Base-by-base conservation (phyloP, 2,797 vertebrate genomes). In the Pseudocheirus occidentalis region DNA sequence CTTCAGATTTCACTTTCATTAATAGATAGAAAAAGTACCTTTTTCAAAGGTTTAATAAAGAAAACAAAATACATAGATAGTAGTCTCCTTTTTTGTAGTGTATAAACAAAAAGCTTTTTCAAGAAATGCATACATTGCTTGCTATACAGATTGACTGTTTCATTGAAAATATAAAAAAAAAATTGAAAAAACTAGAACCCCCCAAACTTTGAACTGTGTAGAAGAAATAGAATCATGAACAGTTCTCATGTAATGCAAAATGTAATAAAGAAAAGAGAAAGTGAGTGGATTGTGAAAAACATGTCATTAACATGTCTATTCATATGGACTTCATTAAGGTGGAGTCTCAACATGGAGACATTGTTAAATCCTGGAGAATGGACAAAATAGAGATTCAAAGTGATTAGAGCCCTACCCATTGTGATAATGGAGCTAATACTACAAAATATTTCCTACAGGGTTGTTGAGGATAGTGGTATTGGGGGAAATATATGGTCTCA, bases 1-100 rank as follows among this genome's bases (percentile, higher is more conserved):
- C 95, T 97, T 95, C 87, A 92, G 93, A 50, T 96, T 66, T 93
- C 14, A 94, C 1, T 92, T 94, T 6, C 58, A 94, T 95, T 94
- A 29, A 87, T 14, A 55, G 28, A 5, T 90, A 40, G 34, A 40
- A 3, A 50, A 90, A 96, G 96, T 9, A 0, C 24, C 93, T 95
- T 59, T 94, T n/a, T 28, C 46, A n/a, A n/a, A 66, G 50, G 29
- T 59, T 94, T 92, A 94, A 95, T 58, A 96, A 94, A 96, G 59
- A 91, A 91, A 92, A 92, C 6, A 52, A n/a, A 58, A 59, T 91
- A n/a, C 73, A 28, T 12, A 1, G 34, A 56, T 0, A 27, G 1
- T 16, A 52, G 59, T 5, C 57, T 96, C 73, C n/a, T 95, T 11
- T 66, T 56, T 34, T 52, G 6, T 62, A 40, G 14, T 13, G 92